These are phyloP conservation scores for Noctilio leporinus DNA, from an alignment of 2,113 vertebrate genomes.

Conservation along the genomic window DNA sequence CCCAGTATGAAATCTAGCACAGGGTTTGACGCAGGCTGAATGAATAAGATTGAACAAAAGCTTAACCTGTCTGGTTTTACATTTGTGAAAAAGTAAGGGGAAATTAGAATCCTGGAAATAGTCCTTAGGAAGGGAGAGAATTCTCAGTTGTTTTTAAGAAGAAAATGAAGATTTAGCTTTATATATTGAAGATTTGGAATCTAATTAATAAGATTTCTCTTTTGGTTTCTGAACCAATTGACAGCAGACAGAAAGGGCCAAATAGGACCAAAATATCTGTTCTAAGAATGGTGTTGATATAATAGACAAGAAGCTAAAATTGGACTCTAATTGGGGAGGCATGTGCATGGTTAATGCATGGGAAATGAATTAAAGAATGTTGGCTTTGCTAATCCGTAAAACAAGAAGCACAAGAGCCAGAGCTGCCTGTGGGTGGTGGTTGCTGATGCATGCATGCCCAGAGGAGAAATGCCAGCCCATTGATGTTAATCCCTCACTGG, in stretches of 20 bases:
- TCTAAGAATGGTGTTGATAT: background rate
- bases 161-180: background rate
- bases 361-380: background rate
- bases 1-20: background rate
- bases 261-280: background rate
- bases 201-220: background rate
- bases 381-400: background rate
- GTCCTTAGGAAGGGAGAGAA: background rate
- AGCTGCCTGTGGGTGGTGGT: background rate
- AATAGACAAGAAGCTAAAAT: background rate
- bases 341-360: background rate
- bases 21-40: background rate
- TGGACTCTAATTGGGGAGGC: background rate
- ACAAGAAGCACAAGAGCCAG: background rate
- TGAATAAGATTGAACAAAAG: background rate
- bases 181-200: background rate
- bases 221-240: background rate
- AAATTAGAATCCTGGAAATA: background rate
- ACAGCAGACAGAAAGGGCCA: background rate
- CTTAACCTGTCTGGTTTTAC: background rate
- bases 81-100: background rate
- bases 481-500: background rate
- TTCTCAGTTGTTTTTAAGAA: background rate
- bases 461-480: background rate
- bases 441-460: background rate